Evolutionary conservation across 2,888 invertebrate species (phyloP), one percentile per base, ranked within the genome.

Genomic region (Laothoe populi): DNA sequence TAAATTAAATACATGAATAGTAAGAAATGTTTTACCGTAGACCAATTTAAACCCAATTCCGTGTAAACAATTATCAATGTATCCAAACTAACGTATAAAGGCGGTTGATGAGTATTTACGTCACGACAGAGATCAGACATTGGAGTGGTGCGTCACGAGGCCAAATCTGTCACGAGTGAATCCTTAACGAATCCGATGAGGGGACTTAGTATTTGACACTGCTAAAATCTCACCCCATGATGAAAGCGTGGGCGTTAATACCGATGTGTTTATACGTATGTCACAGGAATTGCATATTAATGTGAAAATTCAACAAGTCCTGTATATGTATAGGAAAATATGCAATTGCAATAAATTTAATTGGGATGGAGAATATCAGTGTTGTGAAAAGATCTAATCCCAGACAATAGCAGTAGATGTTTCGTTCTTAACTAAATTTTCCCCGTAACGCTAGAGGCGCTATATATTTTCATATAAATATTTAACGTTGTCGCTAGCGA

Each of bases 91-190:
- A 13, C 35, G 35, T 35, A 31, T 53, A 53, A 49, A 53, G 31
- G 35, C 8, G 16, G 11, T 19, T 53, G 53, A 53, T 19, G 31
- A 53, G 53, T 53, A 31, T 35, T 53, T 35, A 53, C 53, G 31
- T 19, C 31, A 53, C 19, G 44, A 19, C 53, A 19, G 35, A 31
- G 49, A 53, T 53, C 31, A 23, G 49, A 42, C 42, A 19, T 62
- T 61, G 42, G 57, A 63, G 64, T 66, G 62, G 60, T 60, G 58
- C 58, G 40, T 38, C 44, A 21, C 42, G 59, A 26, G 44, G 45
- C 63, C 68, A 80, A 82, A 86, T 82, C 83, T 82, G 66, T 65
- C 68, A 61, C 73, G 73, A 85, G 81, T 82, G 81, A 82, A 81
- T 78, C 71, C 74, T 76, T 81, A 77, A 82, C 77, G 72, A 77